Evolutionary conservation across 2,113 vertebrate genomes (phyloP).

Genomic region (Chloebia gouldiae): DNA sequence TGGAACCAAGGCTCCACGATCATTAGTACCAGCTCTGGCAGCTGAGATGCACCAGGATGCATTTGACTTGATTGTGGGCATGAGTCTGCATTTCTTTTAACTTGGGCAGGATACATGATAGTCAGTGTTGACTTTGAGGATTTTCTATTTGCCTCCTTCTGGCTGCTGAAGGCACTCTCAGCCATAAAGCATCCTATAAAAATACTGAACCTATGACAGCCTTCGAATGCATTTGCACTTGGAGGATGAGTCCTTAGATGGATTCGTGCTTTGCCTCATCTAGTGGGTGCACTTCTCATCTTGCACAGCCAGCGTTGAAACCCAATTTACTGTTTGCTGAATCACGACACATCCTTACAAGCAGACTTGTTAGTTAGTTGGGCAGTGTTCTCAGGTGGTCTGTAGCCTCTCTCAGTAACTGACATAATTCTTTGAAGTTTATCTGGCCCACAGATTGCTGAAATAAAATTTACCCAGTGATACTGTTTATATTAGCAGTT

Average conservation of each 20-base stretch:
- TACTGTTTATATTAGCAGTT: not conserved
- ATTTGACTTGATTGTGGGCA: not conserved
- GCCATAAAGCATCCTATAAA: not conserved
- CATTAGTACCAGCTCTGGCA: not conserved
- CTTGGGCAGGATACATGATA: accelerated
- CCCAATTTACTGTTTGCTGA: not conserved
- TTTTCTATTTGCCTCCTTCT: not conserved
- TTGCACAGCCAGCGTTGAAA: not conserved
- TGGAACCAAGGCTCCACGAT: not conserved
- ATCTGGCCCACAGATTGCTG: not conserved
- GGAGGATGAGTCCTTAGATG: not conserved
- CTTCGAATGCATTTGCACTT: not conserved
- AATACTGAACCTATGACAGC: not conserved
- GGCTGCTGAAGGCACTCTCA: not conserved
- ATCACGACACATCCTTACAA: not conserved
- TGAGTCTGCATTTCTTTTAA: not conserved
- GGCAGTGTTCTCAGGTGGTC: not conserved
- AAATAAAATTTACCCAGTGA: not conserved
- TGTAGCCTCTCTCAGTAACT: not conserved
- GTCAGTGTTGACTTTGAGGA: not conserved
- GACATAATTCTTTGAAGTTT: not conserved
- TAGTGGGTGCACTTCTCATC: not conserved
- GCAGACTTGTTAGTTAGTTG: not conserved
- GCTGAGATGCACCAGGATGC: not conserved
- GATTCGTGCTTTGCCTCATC: not conserved